Base-by-base conservation (phyloP, 2,797 vertebrate genomes). In the Anas bernieri region DNA sequence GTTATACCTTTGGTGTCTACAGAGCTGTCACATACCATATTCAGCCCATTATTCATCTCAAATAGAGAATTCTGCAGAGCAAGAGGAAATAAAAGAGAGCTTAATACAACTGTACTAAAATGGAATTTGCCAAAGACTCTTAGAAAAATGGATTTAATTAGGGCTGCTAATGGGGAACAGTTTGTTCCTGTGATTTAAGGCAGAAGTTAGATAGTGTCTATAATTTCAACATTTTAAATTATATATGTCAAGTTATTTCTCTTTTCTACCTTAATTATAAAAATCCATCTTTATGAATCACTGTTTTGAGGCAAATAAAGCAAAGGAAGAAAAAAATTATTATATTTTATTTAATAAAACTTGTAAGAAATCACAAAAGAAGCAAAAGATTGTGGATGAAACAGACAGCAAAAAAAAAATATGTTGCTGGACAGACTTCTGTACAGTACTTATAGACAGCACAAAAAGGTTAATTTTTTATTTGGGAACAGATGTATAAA, bases 121-220 rank as follows among this genome's bases (percentile, higher is more conserved):
- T 96, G 95, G 95, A 97, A 97, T 97, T 97, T 98, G 96, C 97
- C 97, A 94, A 97, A 96, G 96, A 97, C 87, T 90, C 91, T 54
- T 88, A 97, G 96, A 98, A 97, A 98, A 98, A 98, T 98, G 96
- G 96, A 97, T 97, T 98, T 98, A 98, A 98, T 98, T 98, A 98
- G 97, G 95, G n/a, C 88, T n/a, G 61, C 97, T 98, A 98, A 98
- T 98, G 94, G 91, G 78, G 90, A 97, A 95, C 90, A 92, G 16
- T 97, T 97, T 97, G 90, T 96, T 96, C 96, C 90, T 61, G 54
- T 97, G 97, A 98, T 97, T 97, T 98, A 97, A 97, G 96, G 92
- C 92, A 62, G 63, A 92, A 94, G 82, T 94, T 92, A 66, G 93
- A 96, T 95, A 92, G 86, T 95, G 94, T 93, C 91, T 86, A 94